Evolutionary conservation across 2,797 vertebrate genomes (phyloP).

Genomic region (Labeo calbasu): DNA sequence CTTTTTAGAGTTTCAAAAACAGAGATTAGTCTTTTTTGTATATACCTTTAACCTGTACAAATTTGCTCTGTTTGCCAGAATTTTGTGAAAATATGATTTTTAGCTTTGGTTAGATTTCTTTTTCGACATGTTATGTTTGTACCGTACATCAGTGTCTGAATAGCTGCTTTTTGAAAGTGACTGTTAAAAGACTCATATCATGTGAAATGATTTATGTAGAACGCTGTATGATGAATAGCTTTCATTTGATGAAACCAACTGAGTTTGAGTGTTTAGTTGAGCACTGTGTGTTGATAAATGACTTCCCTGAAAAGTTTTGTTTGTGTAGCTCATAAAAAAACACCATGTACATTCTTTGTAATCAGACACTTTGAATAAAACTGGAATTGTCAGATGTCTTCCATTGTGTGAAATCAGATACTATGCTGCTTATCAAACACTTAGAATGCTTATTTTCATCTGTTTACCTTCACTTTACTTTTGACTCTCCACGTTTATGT

Average conservation of each 20-base stretch:
- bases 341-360: conserved; percentile 53
- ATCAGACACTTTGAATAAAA: conserved; percentile 60
- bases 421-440: background rate
- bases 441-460: background rate
- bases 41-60: conserved; percentile 14
- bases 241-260: conserved; percentile 14
- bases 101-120: background rate
- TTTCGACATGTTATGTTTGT: background rate
- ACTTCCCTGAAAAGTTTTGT: conserved; percentile 8
- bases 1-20: background rate
- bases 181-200: conserved; percentile 2
- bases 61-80: background rate
- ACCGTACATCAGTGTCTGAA: conserved; percentile 4
- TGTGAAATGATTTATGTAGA: background rate
- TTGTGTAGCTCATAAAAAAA: conserved; percentile 42
- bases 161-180: conserved; percentile 30
- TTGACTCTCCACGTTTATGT: background rate
- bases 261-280: background rate
- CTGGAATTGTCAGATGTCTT: conserved; percentile 18
- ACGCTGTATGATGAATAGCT: conserved; percentile 12
- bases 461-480: background rate
- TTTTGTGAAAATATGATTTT: conserved; percentile 20
- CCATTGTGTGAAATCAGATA: background rate
- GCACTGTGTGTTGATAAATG: conserved; percentile 16
- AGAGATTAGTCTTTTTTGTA: conserved; percentile 12